Conservation (phyloP, 2,797 vertebrate species). For the Pantherophis vulpinus region DNA sequence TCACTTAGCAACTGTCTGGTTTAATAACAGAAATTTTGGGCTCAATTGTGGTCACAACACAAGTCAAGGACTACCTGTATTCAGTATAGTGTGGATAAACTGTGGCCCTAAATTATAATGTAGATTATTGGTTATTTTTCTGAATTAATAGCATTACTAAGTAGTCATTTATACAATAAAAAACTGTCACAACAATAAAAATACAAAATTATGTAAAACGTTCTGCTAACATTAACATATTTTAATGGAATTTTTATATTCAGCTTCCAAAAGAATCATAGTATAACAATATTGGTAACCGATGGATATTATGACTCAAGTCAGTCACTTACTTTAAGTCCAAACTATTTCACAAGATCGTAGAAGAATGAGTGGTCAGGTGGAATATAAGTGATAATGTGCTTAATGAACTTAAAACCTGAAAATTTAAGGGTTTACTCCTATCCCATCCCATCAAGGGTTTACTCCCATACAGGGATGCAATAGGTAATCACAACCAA, state of each 20-base stretch:
- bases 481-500: background rate
- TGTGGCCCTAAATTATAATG: background rate
- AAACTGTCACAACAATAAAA: background rate
- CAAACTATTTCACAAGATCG: background rate
- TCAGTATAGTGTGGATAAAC: background rate
- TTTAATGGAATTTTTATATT: background rate
- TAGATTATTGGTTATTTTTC: background rate
- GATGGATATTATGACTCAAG: background rate
- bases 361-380: background rate
- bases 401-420: background rate
- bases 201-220: background rate
- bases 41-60: background rate
- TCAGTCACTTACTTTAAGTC: background rate
- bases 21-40: background rate
- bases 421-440: background rate
- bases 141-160: background rate
- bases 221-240: background rate
- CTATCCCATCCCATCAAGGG: background rate
- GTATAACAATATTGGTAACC: background rate
- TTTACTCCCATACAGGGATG: background rate
- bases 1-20: background rate
- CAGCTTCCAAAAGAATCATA: background rate
- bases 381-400: background rate
- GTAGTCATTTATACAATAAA: background rate
- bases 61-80: background rate